phyloP scores from a whole-genome alignment of 30 jellyfish, hydroid and myxozoan species.

The Aurelia aurita complex sp. Pacific region DNA sequence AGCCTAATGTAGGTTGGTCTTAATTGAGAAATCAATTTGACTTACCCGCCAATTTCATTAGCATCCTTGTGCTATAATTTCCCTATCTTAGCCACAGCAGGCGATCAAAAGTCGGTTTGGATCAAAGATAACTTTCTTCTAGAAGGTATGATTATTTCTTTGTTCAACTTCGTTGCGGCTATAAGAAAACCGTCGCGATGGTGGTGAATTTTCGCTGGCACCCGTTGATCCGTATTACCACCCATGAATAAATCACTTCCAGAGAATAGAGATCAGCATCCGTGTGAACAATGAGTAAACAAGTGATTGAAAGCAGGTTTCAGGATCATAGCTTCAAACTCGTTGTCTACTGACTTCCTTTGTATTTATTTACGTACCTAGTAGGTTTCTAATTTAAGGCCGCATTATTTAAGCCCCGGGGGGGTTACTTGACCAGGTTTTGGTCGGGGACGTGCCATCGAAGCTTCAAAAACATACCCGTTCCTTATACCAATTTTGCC shows the following conservation, averaged over 20 bases:
- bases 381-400: constrained; percentile 23
- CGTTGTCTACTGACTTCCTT: neutral
- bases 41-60: no score
- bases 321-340: neutral
- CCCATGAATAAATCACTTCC: constrained; percentile 16
- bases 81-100: no score
- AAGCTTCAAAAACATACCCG: no score
- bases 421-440: no score
- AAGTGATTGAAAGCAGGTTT: constrained; percentile 50
- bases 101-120: no score
- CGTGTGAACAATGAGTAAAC: constrained; percentile 51
- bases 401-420: constrained; percentile 12
- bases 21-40: no score
- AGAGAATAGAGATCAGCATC: constrained; percentile 47
- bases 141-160: neutral
- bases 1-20: no score
- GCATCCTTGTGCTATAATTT: no score
- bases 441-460: no score
- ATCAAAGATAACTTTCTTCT: neutral
- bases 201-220: constrained; percentile 3
- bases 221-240: constrained; percentile 42
- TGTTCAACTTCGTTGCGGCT: constrained; percentile 35
- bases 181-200: neutral
- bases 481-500: no score
- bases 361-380: constrained; percentile 6